Evolutionary conservation across 2,888 invertebrate species (phyloP), one percentile per base, ranked within the genome.

Genomic region (Lingula anatina): DNA sequence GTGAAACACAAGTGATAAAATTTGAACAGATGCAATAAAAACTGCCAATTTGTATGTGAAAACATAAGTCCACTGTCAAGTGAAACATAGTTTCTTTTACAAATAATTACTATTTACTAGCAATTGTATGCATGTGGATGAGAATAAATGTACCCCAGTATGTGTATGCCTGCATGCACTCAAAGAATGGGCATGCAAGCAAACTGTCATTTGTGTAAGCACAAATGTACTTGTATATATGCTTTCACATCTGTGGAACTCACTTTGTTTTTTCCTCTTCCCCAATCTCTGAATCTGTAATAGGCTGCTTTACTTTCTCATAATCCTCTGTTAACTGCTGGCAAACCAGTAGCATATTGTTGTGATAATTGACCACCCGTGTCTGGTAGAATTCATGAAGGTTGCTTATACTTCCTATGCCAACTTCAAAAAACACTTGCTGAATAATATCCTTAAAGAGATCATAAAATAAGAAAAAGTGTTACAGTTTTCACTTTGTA

Each of bases 351-450:
- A 70, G 57, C 62, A 76, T 66, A 47, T 70, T 60, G 12, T 64
- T 55, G 39, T 75, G 74, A 54, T 78, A 76, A 24, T 63, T 59
- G 2, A 77, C 51, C 12, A 79, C 62, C n/a, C 75, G 60, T 7
- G 61, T 64, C 55, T 83, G 81, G 63, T 85, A 85, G 70, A 82
- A 85, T 60, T 82, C 80, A 57, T 83, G 81, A 20, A 85, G 65
- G 3, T 78, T 79, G 41, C 75, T 72, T 5, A 83, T 76, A 23
- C 84, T 83, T 31, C 84, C 85, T 28, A 84, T 65, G 1, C 83
- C 83, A 60, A 82, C 79, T 70, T 85, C 84, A 43, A 81, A 76
- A 40, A 84, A 77, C 20, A 83, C 83, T 64, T 82, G 79, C 62
- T 85, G 84, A 60, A 84, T 71, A 21, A 80, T 78, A 71, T 84